These are phyloP conservation scores for Dermolepida albohirtum DNA, from an alignment of 2,888 invertebrate genomes.

Conservation along the genomic window DNA sequence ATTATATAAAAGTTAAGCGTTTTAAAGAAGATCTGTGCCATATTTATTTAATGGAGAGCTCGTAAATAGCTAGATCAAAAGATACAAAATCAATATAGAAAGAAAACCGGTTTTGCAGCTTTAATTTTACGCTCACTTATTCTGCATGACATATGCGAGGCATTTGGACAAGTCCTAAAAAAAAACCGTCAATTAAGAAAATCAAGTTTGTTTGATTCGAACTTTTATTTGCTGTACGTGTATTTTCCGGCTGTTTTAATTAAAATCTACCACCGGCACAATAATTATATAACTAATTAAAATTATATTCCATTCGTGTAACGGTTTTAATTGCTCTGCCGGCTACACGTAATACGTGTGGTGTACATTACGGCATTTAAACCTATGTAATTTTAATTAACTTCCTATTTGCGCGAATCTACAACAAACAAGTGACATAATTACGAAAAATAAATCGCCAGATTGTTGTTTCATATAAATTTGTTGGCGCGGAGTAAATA, in stretches of 20 bases:
- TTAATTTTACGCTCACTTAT: too few relatives aligned
- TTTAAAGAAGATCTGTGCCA: too few relatives aligned
- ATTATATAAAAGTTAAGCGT: too few relatives aligned
- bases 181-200: background rate
- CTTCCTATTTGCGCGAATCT: background rate
- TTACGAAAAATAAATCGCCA: background rate
- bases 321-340: background rate
- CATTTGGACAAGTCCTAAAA: too few relatives aligned
- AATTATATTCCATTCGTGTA: background rate
- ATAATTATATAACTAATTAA: conserved; percentile 17
- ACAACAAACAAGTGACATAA: background rate
- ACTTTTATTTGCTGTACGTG: background rate
- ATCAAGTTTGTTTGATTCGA: background rate
- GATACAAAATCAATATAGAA: too few relatives aligned
- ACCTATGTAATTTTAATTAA: conserved; percentile 3
- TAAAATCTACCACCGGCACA: background rate
- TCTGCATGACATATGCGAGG: too few relatives aligned
- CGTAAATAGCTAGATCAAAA: too few relatives aligned
- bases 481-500: too few relatives aligned
- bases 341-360: background rate
- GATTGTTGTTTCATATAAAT: conserved; percentile 5
- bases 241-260: conserved; percentile 2
- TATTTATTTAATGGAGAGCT: too few relatives aligned
- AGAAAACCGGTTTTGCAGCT: too few relatives aligned
- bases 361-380: background rate